These are phyloP conservation scores for Pangasius macronema DNA, from an alignment of 2,797 vertebrate species.

Conservation along the genomic window DNA sequence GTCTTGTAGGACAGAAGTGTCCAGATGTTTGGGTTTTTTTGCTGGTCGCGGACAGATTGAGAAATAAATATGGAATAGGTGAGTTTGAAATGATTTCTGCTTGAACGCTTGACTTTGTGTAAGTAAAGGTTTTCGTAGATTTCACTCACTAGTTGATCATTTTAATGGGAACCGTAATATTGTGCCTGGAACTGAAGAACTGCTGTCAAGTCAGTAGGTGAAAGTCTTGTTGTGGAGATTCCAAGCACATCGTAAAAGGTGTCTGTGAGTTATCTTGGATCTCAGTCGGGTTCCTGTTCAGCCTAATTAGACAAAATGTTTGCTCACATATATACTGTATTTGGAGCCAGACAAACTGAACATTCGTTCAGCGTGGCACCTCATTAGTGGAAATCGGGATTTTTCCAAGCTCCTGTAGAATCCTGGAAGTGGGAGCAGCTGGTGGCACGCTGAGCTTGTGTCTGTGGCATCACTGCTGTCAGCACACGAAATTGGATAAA, in stretches of 20 bases:
- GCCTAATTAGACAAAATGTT: not conserved
- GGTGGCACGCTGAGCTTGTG: conserved; percentile 17
- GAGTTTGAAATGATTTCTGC: not conserved
- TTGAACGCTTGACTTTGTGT: not conserved
- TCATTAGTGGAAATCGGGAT: conserved; percentile 6
- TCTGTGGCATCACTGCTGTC: conserved; percentile 13
- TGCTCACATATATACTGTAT: not conserved
- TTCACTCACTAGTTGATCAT: not conserved
- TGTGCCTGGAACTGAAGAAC: not conserved
- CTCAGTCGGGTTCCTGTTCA: not conserved
- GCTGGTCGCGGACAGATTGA: not conserved
- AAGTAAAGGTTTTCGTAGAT: not conserved
- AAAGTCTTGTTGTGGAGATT: not conserved
- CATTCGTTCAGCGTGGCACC: not conserved
- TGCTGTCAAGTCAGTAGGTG: not conserved
- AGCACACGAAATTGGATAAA: conserved; percentile 2
- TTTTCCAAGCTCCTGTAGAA: not conserved
- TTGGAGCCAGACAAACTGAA: not conserved
- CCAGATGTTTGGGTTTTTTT: not conserved
- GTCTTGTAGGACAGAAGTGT: not conserved
- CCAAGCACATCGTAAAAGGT: not conserved
- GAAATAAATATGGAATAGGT: not conserved
- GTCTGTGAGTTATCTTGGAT: not conserved
- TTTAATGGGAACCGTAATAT: not conserved
- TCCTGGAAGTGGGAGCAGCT: conserved; percentile 24